Percentiles rank a stretch among this genome's conserved stretches.
Evolutionary conservation across 2,888 invertebrate genomes (phyloP).

Genomic region (Cancer borealis): DNA sequence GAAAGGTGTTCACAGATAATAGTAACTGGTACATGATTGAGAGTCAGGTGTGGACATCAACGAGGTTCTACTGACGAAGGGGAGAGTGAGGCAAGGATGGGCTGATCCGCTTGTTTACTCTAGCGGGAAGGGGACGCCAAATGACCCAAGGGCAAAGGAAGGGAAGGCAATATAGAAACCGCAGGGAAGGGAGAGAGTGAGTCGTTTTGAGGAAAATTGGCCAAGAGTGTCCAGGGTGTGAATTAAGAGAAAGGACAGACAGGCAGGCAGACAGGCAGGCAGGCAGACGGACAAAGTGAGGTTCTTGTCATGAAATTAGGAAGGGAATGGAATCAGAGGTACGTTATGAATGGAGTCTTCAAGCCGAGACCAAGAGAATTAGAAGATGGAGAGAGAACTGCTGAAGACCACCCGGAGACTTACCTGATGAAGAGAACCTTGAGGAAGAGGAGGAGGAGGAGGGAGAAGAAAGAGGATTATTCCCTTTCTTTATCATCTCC

Average conservation of each 20-base stretch:
- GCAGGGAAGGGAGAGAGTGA: not conserved
- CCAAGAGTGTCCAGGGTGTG: not conserved
- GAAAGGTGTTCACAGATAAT: too few relatives aligned
- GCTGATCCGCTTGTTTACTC: too few relatives aligned
- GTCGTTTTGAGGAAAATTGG: too few relatives aligned
- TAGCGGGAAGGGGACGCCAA: too few relatives aligned
- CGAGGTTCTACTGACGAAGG: too few relatives aligned
- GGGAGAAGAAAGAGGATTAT: not conserved
- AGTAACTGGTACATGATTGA: too few relatives aligned
- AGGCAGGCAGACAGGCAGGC: not conserved
- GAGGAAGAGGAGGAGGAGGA: not conserved
- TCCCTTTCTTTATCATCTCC: too few relatives aligned
- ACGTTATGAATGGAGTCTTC: conserved; percentile 17
- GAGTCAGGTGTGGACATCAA: too few relatives aligned
- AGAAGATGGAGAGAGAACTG: not conserved
- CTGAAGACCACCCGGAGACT: not conserved
- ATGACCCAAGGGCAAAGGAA: too few relatives aligned
- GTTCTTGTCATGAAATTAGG: not conserved
- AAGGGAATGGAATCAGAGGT: not conserved
- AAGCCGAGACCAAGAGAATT: not conserved
- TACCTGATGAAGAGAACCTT: not conserved
- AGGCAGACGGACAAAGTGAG: conserved; percentile 1
- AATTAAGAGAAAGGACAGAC: not conserved
- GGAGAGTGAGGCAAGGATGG: too few relatives aligned
- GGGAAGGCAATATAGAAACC: too few relatives aligned